Evolutionary conservation across 2,113 vertebrate species (phyloP).

Genomic region (Pipa parva): DNA sequence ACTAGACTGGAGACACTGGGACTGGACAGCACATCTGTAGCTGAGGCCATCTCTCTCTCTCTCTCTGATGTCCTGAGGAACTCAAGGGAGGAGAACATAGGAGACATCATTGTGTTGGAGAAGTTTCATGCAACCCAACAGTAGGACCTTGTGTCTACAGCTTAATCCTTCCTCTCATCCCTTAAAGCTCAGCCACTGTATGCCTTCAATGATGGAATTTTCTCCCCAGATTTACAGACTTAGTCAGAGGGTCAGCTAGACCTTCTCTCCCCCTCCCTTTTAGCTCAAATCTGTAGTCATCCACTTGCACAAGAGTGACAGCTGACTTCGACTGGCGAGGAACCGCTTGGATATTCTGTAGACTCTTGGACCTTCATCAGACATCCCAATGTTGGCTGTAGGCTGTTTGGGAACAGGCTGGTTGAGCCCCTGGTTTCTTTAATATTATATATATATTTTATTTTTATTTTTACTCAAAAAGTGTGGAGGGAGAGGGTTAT

Average conservation of each 20-base stretch:
- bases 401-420: not conserved
- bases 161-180: constrained; percentile 22
- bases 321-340: constrained; percentile 61
- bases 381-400: not conserved
- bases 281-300: not conserved
- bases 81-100: constrained; percentile 15
- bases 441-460: not conserved
- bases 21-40: constrained; percentile 43
- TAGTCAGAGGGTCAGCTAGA: not conserved
- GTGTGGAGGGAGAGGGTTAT: constrained; percentile 56
- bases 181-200: too few species aligned
- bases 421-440: not conserved
- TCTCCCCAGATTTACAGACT: not conserved
- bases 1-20: constrained; percentile 7
- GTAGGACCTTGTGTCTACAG: constrained; percentile 38
- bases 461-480: not conserved
- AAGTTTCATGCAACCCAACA: constrained; percentile 32
- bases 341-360: constrained; percentile 53
- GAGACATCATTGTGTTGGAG: not conserved
- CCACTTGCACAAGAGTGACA: constrained; percentile 51
- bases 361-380: constrained; percentile 6
- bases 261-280: not conserved
- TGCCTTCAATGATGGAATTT: not conserved
- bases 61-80: not conserved
- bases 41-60: constrained; percentile 42